Base-by-base conservation (phyloP, 2,113 vertebrate species). In the Megaleporinus macrocephalus region DNA sequence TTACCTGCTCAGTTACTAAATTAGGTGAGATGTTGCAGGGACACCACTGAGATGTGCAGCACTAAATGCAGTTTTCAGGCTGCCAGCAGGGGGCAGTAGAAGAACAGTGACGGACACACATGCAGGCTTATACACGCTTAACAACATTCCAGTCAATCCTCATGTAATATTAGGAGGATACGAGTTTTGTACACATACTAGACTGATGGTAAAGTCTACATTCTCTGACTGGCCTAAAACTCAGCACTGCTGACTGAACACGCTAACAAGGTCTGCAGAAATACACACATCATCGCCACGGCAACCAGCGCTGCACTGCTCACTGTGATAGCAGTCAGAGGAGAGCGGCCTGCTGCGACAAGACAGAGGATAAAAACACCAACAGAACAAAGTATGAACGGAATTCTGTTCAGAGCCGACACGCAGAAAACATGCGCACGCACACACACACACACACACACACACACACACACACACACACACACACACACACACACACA, bases 341-440 rank as follows among this genome's bases (percentile, higher is more conserved):
- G 75, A 65, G 41, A 63, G 20, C 30, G 44, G 61, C 61, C 44
- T 66, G 44, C 61, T 26, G 65, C 33, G 55, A 59, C 30, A 59
- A 51, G 30, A 53, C 61, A 59, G 36, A 41, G 44, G 33, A 68
- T 30, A 49, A 73, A 70, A 79, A 69, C n/a, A n/a, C n/a, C n/a
- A n/a, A n/a, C n/a, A 79, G 55, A 82, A 77, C 55, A 30, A 83
- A 80, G 68, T 80, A 77, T 78, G 69, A 14, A 29, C 61, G 81
- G 81, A 86, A 83, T 81, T 68, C 69, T 66, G 33, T 47, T 62
- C 15, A 24, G 55, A 63, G 51, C 24, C 26, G 33, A 16, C 16
- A 75, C 66, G 65, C 62, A 82, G 76, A 81, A 55, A 55, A 75
- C 47, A 36, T 26, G 65, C 63, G 26, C n/a, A 44, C 44, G 30